Percentiles rank a stretch among this genome's conserved stretches.
phyloP scores from a whole-genome alignment of 2,888 invertebrate species.

The Rhabditoides inermis region DNA sequence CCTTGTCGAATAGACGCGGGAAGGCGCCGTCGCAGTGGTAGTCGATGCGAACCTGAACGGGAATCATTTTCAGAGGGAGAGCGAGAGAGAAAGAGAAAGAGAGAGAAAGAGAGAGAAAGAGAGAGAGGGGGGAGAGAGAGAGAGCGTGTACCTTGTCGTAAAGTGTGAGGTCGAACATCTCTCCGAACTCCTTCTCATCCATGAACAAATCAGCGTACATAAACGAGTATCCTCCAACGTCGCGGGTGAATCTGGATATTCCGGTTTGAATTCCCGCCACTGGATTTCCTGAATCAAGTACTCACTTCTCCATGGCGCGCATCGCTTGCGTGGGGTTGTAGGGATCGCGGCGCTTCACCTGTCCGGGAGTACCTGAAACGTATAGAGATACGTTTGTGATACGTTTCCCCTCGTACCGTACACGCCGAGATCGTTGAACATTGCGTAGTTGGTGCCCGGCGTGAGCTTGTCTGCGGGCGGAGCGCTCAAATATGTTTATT shows the following conservation, averaged over 20 bases:
- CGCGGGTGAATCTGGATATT: conserved; percentile 59
- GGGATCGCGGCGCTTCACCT: conserved; percentile 57
- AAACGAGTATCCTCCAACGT: conserved; percentile 64
- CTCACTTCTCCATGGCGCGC: conserved; percentile 64
- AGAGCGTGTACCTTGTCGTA: conserved; percentile 63
- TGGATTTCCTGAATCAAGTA: background rate
- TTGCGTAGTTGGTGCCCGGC: conserved; percentile 63
- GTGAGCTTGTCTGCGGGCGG: conserved; percentile 62
- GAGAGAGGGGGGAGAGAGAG: background rate
- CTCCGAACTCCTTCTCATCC: conserved; percentile 63
- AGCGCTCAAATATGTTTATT: conserved; percentile 40
- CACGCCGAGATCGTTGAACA: conserved; percentile 68
- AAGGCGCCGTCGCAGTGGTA: conserved; percentile 50
- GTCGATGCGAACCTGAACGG: conserved; percentile 24
- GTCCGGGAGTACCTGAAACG: conserved; percentile 66
- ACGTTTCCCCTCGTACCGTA: conserved; percentile 67
- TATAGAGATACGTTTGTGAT: too few species aligned
- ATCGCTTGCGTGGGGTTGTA: conserved; percentile 65
- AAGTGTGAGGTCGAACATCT: conserved; percentile 65
- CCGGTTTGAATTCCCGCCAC: background rate
- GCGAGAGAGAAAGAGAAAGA: conserved; percentile 1
- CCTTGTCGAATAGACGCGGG: conserved; percentile 27
- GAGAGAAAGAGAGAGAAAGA: background rate
- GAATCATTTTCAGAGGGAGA: background rate
- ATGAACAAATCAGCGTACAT: conserved; percentile 68